Percentiles rank a stretch among this genome's conserved stretches.
Conservation (phyloP, 2,797 vertebrate species). For the Aplochiton taeniatus region DNA sequence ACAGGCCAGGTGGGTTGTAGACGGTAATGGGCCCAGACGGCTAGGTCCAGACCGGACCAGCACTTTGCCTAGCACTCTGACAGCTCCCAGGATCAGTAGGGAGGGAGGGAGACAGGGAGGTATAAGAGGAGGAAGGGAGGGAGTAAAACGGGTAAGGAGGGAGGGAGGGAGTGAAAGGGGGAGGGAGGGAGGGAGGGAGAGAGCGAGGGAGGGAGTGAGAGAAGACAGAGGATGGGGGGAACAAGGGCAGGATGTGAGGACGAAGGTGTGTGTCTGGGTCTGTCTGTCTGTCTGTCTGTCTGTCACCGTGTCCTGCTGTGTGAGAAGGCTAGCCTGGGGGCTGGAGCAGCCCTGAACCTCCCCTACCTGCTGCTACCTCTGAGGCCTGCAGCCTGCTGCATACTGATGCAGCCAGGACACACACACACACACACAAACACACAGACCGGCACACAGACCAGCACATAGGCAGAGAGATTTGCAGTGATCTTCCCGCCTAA, state of each 20-base stretch:
- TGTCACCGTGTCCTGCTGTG: neutral
- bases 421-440: neutral
- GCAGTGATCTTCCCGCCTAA: neutral
- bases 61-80: neutral
- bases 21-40: neutral
- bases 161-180: neutral
- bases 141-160: neutral
- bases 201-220: neutral
- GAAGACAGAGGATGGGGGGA: neutral
- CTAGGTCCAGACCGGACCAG: neutral
- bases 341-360: neutral
- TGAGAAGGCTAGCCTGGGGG: neutral
- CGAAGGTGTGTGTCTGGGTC: neutral
- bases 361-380: neutral
- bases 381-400: neutral
- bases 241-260: neutral
- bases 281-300: neutral
- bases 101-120: neutral
- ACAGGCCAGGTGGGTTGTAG: neutral
- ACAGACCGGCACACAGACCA: neutral
- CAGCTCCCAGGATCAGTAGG: neutral
- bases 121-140: neutral
- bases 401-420: neutral
- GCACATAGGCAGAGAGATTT: neutral
- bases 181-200: neutral